Evolutionary conservation across 2,888 invertebrate species (phyloP), one percentile per base, ranked within the genome.

Genomic region (Ceriagrion tenellum): DNA sequence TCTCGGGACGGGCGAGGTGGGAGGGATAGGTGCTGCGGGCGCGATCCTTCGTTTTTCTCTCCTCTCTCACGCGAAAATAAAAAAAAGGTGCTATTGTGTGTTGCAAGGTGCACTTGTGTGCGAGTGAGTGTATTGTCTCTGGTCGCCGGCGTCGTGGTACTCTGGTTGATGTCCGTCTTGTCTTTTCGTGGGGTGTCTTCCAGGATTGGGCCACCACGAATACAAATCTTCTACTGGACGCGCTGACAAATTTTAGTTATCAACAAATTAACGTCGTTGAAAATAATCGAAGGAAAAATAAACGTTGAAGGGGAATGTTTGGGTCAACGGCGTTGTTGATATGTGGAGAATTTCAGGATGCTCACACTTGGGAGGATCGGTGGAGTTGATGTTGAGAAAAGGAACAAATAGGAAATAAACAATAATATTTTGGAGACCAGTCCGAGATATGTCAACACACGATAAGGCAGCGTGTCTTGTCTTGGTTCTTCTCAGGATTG

Each of bases 41-140:
- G 16, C 12, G 69, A 26, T 1, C 26, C 26, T 26, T 69, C n/a
- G 26, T 81, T 81, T 81, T 81, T 81, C n/a, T 81, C 35, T 59
- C 20, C 13, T 20, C 20, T 12, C 59, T 59, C 59, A 20, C 30
- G 18, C 81, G 30, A 81, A 81, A 81, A 81, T 81, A 81, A 93
- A 93, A 93, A 93, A 81, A 55, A 89, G 89, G 89, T 89, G 55
- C 55, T 89, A 69, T 63, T 63, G 63, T 69, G 74, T 47, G 69
- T 59, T 63, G 23, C 69, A 47, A 47, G 55, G 47, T 35, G 63
- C 23, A 6, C n/a, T 18, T 59, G 59, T 59, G 91, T 23, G 59
- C 3, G 69, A 20, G 59, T 56, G 59, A 40, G 59, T 91, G 59
- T 69, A 69, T 55, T 55, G 47, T 40, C n/a, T 63, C 63, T 93